phyloP scores from a whole-genome alignment of 2,888 invertebrate genomes.

The Agrotis exclamationis region DNA sequence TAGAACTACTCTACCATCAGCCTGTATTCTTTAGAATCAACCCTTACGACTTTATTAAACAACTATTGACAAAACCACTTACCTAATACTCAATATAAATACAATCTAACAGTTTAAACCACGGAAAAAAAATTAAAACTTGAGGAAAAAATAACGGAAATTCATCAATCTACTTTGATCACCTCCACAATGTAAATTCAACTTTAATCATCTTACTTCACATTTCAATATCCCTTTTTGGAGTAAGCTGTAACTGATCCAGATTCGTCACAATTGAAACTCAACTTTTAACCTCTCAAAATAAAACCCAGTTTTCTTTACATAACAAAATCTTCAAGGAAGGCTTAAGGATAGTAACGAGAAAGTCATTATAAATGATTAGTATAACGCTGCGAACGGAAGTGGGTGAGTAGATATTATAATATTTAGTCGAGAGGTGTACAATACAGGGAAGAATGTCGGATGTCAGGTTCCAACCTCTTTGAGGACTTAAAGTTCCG shows the following conservation, averaged over 20 bases:
- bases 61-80: conserved; percentile 74
- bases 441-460: conserved; percentile 80
- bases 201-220: accelerated
- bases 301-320: conserved; percentile 24
- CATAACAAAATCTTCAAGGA: conserved; percentile 51
- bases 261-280: conserved; percentile 21
- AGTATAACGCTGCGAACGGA: conserved; percentile 81
- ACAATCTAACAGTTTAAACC: conserved; percentile 70
- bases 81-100: conserved; percentile 74
- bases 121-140: conserved; percentile 63
- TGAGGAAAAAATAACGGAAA: conserved; percentile 68
- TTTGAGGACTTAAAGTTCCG: conserved; percentile 26
- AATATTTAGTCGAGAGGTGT: conserved; percentile 72
- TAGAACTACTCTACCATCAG: too few relatives aligned
- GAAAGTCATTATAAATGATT: conserved; percentile 82
- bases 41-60: conserved; percentile 50
- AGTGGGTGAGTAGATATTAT: conserved; percentile 75
- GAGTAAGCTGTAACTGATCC: too few relatives aligned
- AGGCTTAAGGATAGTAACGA: conserved; percentile 72
- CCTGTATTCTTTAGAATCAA: conserved; percentile 1
- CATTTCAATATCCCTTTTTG: too few relatives aligned
- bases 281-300: accelerated
- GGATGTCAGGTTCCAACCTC: conserved; percentile 51
- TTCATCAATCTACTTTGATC: conserved; percentile 65
- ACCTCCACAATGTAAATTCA: conserved; percentile 18